A percentile compares a stretch with the other conserved stretches of the same genome.
Conservation (phyloP, 2,113 vertebrate genomes). For the Anguilla rostrata region DNA sequence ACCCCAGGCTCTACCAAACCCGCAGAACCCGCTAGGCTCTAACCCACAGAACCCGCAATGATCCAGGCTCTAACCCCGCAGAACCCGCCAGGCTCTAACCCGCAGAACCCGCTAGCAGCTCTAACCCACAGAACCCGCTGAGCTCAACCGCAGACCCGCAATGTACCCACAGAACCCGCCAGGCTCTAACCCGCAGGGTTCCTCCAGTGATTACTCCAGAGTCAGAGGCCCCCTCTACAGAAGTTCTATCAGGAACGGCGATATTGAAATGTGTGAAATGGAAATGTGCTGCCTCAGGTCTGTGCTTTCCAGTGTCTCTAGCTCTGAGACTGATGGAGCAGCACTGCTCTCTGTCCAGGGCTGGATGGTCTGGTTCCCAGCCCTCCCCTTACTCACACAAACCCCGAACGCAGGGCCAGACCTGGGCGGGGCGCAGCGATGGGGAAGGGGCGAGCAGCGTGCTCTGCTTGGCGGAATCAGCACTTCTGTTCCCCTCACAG, state of each 20-base stretch:
- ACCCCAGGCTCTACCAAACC: too few species aligned
- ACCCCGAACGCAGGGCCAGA: constrained; percentile 16
- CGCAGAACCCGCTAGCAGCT: too few species aligned
- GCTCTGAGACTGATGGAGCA: not conserved
- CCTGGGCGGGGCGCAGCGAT: too few species aligned
- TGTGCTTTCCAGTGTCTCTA: too few species aligned
- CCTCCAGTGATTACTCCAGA: not conserved
- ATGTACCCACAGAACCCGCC: too few species aligned
- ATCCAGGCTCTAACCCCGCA: too few species aligned
- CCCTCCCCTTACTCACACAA: constrained; percentile 16
- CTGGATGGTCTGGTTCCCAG: not conserved
- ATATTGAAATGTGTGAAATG: not conserved
- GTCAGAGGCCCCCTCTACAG: not conserved
- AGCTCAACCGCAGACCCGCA: too few species aligned
- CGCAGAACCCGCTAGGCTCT: not conserved
- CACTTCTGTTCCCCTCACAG: constrained; percentile 37
- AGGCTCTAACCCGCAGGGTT: not conserved
- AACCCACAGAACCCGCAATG: too few species aligned
- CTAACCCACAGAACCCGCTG: too few species aligned
- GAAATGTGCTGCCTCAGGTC: too few species aligned
- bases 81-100: too few species aligned
- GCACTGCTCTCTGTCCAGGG: too few species aligned
- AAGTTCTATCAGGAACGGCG: not conserved
- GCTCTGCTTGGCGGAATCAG: constrained; percentile 43
- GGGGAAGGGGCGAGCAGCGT: constrained; percentile 23